These are phyloP conservation scores for Lordiphosa andalusiaca DNA, from an alignment of 2,888 invertebrate species.

Conservation along the genomic window DNA sequence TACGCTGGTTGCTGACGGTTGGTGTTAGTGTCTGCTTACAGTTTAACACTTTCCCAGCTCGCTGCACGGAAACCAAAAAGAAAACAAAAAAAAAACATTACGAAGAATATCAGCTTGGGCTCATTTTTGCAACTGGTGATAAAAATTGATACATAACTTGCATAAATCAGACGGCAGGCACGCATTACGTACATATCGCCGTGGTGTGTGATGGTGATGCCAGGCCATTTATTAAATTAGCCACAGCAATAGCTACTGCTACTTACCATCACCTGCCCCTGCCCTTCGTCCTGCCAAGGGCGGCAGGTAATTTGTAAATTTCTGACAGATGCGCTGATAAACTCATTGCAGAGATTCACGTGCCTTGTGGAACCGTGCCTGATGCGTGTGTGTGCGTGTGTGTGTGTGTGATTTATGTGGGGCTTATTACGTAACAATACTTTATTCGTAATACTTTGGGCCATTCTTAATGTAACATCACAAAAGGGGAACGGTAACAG, in stretches of 20 bases:
- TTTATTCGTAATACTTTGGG: conserved; percentile 70
- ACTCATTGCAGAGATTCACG: conserved; percentile 68
- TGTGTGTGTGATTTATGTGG: conserved; percentile 51
- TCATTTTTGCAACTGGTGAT: conserved; percentile 75
- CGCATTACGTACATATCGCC: conserved; percentile 62
- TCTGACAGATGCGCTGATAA: conserved; percentile 77
- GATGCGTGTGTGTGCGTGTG: conserved; percentile 31
- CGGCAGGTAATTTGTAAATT: conserved; percentile 77
- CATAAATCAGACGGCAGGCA: conserved; percentile 74
- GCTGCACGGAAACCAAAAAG: background rate
- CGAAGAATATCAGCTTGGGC: conserved; percentile 15
- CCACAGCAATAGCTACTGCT: conserved; percentile 54
- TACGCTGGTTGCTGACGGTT: conserved; percentile 10
- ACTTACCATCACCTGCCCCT: conserved; percentile 13
- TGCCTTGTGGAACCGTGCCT: conserved; percentile 3
- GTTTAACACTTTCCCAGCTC: conserved; percentile 65
- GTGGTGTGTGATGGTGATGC: conserved; percentile 38
- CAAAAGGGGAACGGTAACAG: conserved; percentile 40
- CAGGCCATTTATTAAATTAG: conserved; percentile 74
- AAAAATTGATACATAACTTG: conserved; percentile 79
- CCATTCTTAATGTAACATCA: conserved; percentile 66
- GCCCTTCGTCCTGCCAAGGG: conserved; percentile 34
- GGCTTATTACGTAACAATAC: conserved; percentile 69
- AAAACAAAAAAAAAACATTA: background rate
- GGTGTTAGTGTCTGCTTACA: conserved; percentile 63